These are phyloP conservation scores for Neolamprologus ventralis DNA, from an alignment of 2,113 vertebrate species.

Conservation along the genomic window DNA sequence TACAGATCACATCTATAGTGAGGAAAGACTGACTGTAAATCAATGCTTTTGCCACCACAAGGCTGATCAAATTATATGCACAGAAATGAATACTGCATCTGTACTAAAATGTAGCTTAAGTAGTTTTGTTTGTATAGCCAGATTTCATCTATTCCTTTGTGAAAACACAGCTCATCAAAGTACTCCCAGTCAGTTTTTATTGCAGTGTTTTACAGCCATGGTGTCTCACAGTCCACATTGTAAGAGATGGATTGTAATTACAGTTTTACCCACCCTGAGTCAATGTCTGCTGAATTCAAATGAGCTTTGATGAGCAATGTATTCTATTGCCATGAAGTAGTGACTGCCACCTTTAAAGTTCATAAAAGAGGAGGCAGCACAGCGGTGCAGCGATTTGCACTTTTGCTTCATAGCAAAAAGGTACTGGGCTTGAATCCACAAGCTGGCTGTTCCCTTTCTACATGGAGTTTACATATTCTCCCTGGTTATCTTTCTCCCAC, in stretches of 20 bases:
- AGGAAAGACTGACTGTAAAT: background rate
- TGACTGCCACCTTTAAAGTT: background rate
- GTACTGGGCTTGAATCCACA: background rate
- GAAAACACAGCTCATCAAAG: background rate
- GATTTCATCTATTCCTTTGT: background rate
- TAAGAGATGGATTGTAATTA: constrained; percentile 5
- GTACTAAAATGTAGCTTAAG: background rate
- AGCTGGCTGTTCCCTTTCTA: background rate
- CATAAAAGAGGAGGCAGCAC: background rate
- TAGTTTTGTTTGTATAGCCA: background rate
- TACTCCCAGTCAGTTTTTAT: background rate
- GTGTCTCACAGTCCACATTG: background rate
- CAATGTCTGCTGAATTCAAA: constrained; percentile 18
- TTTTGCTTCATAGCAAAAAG: background rate
- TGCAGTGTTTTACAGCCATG: background rate
- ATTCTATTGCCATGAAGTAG: background rate
- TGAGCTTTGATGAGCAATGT: constrained; percentile 6
- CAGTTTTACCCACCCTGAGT: background rate
- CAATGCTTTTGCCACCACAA: background rate
- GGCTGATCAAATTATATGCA: background rate
- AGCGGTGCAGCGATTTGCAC: background rate
- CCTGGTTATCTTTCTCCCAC: background rate
- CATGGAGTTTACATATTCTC: background rate
- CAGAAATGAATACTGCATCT: background rate
- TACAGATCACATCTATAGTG: background rate